These are phyloP conservation scores for Hipposideros larvatus DNA, from an alignment of 2,797 vertebrate species.

Conservation along the genomic window DNA sequence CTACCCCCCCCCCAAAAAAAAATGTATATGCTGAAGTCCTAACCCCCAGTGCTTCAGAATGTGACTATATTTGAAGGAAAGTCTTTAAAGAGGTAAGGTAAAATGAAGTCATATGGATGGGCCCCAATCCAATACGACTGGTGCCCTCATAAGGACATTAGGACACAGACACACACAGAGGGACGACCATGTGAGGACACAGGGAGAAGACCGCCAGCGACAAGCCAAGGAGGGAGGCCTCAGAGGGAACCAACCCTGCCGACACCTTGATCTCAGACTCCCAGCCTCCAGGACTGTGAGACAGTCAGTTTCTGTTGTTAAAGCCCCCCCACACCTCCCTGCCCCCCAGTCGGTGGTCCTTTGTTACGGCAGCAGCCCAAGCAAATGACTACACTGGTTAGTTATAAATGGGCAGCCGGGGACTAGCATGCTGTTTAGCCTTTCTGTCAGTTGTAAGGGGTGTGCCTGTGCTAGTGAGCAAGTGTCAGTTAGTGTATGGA, in stretches of 20 bases:
- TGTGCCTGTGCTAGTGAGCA: neutral
- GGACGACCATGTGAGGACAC: neutral
- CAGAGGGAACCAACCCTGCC: neutral
- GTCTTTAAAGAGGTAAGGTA: neutral
- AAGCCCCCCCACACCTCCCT: neutral
- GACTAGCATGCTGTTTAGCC: fast-evolving
- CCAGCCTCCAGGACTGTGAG: neutral
- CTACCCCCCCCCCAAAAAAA: too few species aligned
- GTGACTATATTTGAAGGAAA: neutral
- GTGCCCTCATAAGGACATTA: neutral
- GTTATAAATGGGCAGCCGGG: fast-evolving
- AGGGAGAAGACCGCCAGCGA: neutral
- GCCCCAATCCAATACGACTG: neutral
- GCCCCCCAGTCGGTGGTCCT: fast-evolving
- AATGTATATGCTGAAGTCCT: neutral
- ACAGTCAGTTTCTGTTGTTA: too few species aligned
- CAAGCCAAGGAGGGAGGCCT: neutral
- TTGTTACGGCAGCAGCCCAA: neutral
- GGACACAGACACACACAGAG: neutral
- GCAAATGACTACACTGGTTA: fast-evolving
- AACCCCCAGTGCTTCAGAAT: too few species aligned
- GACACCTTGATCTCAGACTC: neutral
- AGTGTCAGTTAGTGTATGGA: neutral
- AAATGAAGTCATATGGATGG: neutral
- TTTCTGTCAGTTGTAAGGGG: neutral